These are phyloP conservation scores for Vombatus ursinus DNA, from an alignment of 2,113 vertebrate genomes.

Conservation along the genomic window DNA sequence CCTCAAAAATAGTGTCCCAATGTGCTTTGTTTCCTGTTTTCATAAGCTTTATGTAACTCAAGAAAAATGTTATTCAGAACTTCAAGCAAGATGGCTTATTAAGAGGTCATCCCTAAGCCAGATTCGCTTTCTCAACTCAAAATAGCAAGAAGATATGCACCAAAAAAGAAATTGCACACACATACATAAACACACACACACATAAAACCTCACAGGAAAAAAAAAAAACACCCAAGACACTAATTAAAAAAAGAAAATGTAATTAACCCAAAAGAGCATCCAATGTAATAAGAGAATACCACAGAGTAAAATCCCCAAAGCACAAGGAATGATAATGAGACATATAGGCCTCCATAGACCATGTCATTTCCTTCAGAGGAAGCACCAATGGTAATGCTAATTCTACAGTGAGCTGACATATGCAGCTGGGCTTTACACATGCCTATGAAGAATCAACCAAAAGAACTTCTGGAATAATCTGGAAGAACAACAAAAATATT, in stretches of 20 bases:
- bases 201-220: background rate
- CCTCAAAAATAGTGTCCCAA: constrained; percentile 38
- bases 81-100: constrained; percentile 20
- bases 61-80: constrained; percentile 28
- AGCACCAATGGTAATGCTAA: background rate
- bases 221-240: background rate
- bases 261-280: background rate
- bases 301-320: background rate
- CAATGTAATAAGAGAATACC: background rate
- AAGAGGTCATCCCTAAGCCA: background rate
- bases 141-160: background rate
- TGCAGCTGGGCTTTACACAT: background rate
- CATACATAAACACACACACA: background rate
- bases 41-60: constrained; percentile 48
- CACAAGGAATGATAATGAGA: background rate
- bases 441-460: background rate
- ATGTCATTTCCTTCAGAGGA: background rate
- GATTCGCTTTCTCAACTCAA: background rate
- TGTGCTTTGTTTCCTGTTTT: constrained; percentile 61
- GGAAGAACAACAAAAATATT: background rate
- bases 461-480: background rate
- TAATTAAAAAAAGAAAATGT: background rate
- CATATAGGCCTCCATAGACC: background rate
- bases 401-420: background rate
- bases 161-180: background rate